Conservation (phyloP, 2,888 invertebrate species). For the Bugula neritina region DNA sequence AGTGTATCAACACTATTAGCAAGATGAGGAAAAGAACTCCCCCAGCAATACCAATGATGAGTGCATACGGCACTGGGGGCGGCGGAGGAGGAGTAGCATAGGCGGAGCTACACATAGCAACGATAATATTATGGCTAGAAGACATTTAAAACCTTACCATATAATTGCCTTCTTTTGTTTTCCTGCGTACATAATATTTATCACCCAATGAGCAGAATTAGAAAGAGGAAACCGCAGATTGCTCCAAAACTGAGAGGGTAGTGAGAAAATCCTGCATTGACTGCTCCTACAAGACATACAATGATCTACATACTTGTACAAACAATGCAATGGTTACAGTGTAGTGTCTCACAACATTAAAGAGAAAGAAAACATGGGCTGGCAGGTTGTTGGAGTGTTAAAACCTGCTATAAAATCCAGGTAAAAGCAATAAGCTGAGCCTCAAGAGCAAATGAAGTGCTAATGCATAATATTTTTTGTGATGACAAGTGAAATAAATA, state of each 20-base stretch:
- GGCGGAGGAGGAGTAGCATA: neutral
- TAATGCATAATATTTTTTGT: too few relatives aligned
- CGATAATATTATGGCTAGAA: too few relatives aligned
- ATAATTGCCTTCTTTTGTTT: slow-evolving; percentile 39
- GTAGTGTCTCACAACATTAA: too few relatives aligned
- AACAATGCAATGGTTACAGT: too few relatives aligned
- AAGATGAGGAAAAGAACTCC: slow-evolving; percentile 37
- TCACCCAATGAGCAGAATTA: slow-evolving; percentile 37
- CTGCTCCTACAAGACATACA: neutral
- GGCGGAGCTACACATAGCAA: neutral
- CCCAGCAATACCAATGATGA: slow-evolving; percentile 36
- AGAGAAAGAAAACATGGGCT: too few relatives aligned
- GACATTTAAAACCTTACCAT: slow-evolving; percentile 34
- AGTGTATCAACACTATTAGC: slow-evolving; percentile 38
- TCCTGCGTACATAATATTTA: slow-evolving; percentile 37
- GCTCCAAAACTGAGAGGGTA: slow-evolving; percentile 32
- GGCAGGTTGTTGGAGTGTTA: too few relatives aligned
- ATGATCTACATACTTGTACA: too few relatives aligned
- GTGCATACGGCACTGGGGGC: neutral
- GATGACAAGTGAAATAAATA: too few relatives aligned
- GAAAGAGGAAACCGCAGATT: slow-evolving; percentile 36
- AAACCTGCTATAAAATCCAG: too few relatives aligned
- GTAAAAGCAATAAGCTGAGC: too few relatives aligned
- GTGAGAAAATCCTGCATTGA: neutral
- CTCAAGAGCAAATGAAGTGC: too few relatives aligned